phyloP scores from a whole-genome alignment of 2,797 vertebrate genomes.

The Momotus momota region DNA sequence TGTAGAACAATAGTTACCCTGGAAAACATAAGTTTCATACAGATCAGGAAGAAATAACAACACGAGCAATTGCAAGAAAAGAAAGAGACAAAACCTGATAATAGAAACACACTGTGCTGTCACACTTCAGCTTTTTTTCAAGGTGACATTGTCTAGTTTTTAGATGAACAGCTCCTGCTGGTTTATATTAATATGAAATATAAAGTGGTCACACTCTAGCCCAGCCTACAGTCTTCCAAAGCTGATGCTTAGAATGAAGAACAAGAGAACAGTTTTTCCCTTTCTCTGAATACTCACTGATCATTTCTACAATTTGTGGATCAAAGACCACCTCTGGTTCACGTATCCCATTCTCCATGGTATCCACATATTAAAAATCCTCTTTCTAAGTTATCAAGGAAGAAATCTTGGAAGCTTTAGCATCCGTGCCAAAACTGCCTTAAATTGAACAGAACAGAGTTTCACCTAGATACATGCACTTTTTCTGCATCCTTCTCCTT shows the following conservation, averaged over 20 bases:
- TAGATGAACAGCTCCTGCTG: background rate
- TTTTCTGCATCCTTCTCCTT: background rate
- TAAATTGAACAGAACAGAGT: background rate
- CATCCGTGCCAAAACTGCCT: background rate
- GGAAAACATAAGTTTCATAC: background rate
- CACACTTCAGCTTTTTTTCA: background rate
- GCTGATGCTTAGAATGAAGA: background rate
- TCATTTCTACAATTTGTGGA: background rate
- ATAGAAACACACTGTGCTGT: background rate
- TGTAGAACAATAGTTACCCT: background rate
- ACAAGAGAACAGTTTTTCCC: background rate
- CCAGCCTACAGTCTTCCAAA: background rate
- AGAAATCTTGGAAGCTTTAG: background rate
- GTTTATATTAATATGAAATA: background rate
- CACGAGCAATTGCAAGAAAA: background rate
- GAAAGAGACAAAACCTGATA: background rate
- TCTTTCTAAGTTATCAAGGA: background rate
- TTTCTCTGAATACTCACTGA: background rate
- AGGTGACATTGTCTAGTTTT: background rate
- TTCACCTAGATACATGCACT: background rate
- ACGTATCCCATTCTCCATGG: background rate
- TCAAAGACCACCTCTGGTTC: background rate
- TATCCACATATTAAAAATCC: background rate
- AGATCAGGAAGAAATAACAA: background rate
- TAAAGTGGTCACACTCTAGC: background rate